Conservation (phyloP, 2,797 vertebrate genomes). For the Cynopterus sphinx region DNA sequence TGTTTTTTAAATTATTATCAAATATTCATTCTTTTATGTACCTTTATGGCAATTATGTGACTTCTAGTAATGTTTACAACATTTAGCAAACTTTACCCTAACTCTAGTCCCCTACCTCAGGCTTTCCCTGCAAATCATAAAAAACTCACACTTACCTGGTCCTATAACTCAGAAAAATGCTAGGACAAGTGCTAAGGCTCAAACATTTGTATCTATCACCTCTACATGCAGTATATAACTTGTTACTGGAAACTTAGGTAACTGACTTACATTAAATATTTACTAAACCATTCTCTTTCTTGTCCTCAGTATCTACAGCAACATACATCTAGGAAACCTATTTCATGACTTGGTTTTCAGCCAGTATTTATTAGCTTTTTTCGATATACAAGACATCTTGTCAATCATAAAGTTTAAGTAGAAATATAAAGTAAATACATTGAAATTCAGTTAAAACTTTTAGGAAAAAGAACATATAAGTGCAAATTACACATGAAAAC, state of each 20-base stretch:
- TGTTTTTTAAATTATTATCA: neutral
- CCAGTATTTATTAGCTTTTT: neutral
- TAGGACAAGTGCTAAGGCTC: neutral
- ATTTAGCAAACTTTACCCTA: neutral
- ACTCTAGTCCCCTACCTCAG: neutral
- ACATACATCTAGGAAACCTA: neutral
- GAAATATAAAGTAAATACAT: neutral
- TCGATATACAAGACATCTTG: neutral
- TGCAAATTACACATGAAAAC: neutral
- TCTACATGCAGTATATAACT: neutral
- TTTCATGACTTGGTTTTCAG: neutral
- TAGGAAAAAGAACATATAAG: neutral
- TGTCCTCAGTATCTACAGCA: neutral
- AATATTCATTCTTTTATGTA: neutral
- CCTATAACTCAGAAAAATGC: neutral
- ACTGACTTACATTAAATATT: neutral
- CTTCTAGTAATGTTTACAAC: neutral
- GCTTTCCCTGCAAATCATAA: neutral
- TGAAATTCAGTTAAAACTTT: neutral
- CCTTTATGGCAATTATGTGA: neutral
- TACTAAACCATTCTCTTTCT: neutral
- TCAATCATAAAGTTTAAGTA: neutral
- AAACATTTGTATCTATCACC: neutral
- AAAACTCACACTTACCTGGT: neutral
- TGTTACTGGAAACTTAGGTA: neutral